Evolutionary conservation across 2,888 invertebrate species (phyloP), one percentile per base, ranked within the genome.

Genomic region (Eupithecia pulchellata): DNA sequence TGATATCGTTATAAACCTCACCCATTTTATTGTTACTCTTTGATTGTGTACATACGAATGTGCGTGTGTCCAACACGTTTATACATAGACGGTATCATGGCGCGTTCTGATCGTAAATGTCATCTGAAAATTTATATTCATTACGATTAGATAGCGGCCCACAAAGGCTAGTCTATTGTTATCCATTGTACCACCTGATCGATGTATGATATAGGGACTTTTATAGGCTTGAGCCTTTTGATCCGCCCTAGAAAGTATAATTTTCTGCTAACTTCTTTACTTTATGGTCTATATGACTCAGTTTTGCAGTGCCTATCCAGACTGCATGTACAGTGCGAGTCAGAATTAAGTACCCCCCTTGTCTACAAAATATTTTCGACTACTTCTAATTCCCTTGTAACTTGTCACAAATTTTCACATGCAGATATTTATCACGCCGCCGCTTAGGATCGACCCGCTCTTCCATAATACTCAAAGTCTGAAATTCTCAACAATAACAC

Each of bases 121-220:
- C 93, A 92, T 92, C 91, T 89, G 90, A 91, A 93, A 93, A 94
- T 94, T 93, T 94, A 94, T 94, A 93, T 93, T 92, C 91, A 93
- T 92, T 91, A 92, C 93, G 93, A 92, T 93, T 93, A 93, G 93
- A 93, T 93, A 93, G 89, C 88, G 87, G 86, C 83, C 85, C 88
- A 91, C 91, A 92, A 92, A 90, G 84, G 88, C 86, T 85, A 81
- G 84, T 76, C 90, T 84, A 91, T 93, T 93, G 93, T 93, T 91
- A 87, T 69, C 69, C 67, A 57, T 57, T 83, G 84, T 87, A 89
- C 85, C 82, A 85, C 85, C 89, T 92, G 93, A 93, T 92, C 91
- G 93, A 92, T 88, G 91, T 89, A 86, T 88, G 90, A 91, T 92
- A 91, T 90, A 73, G 62, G 87, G 81, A 47, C 47, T 64, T 64